Evolutionary conservation across 2,113 vertebrate species (phyloP).

Genomic region (Dicrurus megarhynchus): DNA sequence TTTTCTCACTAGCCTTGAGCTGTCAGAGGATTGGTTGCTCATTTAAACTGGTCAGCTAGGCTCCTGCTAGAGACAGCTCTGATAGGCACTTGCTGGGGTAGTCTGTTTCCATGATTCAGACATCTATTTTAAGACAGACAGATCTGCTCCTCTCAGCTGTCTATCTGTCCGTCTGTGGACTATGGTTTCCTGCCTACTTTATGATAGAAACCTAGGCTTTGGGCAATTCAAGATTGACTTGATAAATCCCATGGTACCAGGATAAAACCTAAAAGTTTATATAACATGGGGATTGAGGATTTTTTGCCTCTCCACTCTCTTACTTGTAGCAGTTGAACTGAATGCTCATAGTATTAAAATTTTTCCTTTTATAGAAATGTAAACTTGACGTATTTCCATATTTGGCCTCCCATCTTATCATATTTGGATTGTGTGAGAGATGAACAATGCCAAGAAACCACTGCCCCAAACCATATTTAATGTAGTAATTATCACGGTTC

Average conservation of each 20-base stretch:
- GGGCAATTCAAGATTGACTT: background rate
- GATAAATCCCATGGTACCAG: background rate
- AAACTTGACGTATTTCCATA: background rate
- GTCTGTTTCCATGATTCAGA: background rate
- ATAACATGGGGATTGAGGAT: rapidly evolving
- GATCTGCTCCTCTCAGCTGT: background rate
- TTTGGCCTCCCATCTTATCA: background rate
- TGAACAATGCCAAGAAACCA: background rate
- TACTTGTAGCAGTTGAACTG: background rate
- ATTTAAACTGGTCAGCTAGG: background rate
- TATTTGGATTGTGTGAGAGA: background rate
- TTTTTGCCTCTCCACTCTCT: background rate
- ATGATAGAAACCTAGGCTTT: background rate
- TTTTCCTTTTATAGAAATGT: background rate
- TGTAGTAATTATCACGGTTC: background rate
- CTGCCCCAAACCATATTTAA: background rate
- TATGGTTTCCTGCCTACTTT: background rate
- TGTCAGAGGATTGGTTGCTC: background rate
- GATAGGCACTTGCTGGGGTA: background rate
- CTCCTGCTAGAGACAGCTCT: background rate
- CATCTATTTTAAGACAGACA: slow-evolving; percentile 3
- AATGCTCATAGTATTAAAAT: background rate
- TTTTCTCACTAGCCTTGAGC: background rate
- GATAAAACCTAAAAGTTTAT: background rate
- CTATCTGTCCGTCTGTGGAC: background rate